These are phyloP conservation scores for Deilephila elpenor DNA, from an alignment of 2,888 invertebrate genomes.

Conservation along the genomic window DNA sequence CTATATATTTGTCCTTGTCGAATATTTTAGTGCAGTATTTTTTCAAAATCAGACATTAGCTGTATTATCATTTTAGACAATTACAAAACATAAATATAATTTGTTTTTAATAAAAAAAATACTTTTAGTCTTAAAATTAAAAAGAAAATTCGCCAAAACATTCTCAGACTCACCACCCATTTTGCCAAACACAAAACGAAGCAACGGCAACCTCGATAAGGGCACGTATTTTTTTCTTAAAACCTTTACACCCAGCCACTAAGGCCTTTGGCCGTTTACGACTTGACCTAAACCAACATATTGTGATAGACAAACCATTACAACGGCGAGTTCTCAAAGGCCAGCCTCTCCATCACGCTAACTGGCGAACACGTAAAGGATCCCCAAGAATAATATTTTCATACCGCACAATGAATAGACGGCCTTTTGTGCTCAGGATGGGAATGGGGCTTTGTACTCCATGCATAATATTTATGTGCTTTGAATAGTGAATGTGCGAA, in stretches of 20 bases:
- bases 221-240: background rate
- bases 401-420: slow-evolving; percentile 45
- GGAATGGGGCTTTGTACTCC: slow-evolving; percentile 36
- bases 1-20: no score
- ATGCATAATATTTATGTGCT: slow-evolving; percentile 33
- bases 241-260: background rate
- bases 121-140: no score
- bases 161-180: background rate
- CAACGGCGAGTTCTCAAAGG: slow-evolving; percentile 33
- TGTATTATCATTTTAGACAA: no score
- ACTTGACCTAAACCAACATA: slow-evolving; percentile 12
- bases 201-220: background rate
- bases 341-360: slow-evolving; percentile 37
- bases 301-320: slow-evolving; percentile 9
- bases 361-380: slow-evolving; percentile 45
- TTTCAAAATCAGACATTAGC: no score
- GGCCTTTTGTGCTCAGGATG: slow-evolving; percentile 44
- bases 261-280: background rate
- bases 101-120: no score
- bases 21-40: no score
- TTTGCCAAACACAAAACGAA: background rate
- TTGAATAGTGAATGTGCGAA: slow-evolving; percentile 26
- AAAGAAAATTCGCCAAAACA: background rate
- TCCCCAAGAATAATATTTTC: slow-evolving; percentile 52
- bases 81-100: no score